A percentile compares a stretch with the other conserved stretches of the same genome.
These are phyloP conservation scores for Epinotia nisella DNA, from an alignment of 2,888 invertebrate species.

Conservation along the genomic window DNA sequence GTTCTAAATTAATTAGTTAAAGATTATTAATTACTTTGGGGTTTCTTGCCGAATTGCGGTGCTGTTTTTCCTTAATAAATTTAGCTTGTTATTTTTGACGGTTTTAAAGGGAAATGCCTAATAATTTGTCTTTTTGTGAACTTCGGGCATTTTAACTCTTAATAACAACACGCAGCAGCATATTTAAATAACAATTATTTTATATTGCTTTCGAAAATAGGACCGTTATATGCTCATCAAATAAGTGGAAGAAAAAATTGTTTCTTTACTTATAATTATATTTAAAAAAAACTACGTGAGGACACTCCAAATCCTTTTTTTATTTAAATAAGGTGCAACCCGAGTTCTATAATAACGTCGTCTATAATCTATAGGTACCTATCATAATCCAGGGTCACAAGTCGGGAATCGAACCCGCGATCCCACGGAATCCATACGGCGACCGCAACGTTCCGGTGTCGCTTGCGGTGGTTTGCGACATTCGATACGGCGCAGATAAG, in stretches of 20 bases:
- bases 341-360: not conserved
- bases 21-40: slow-evolving; percentile 41
- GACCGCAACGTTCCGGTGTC: slow-evolving; percentile 54
- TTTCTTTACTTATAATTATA: too few relatives aligned
- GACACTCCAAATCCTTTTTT: too few relatives aligned
- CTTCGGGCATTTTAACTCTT: not conserved
- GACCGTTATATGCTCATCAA: too few relatives aligned
- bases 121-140: not conserved
- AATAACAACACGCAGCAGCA: not conserved
- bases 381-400: slow-evolving; percentile 16
- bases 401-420: slow-evolving; percentile 27
- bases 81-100: slow-evolving; percentile 15
- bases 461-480: slow-evolving; percentile 36
- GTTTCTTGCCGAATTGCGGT: slow-evolving; percentile 27
- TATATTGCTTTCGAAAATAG: too few relatives aligned
- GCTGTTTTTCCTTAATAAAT: slow-evolving; percentile 26
- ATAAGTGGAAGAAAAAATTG: too few relatives aligned
- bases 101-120: not conserved
- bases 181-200: too few relatives aligned
- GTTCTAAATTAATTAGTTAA: slow-evolving; percentile 41
- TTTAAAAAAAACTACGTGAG: too few relatives aligned
- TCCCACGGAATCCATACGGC: slow-evolving; percentile 42
- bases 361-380: not conserved
- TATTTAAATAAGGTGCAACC: too few relatives aligned
- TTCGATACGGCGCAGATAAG: slow-evolving; percentile 30